A percentile compares a stretch with the other conserved stretches of the same genome.
These are phyloP conservation scores for Luperina nickerlii DNA, from an alignment of 2,888 invertebrate species.

Conservation along the genomic window DNA sequence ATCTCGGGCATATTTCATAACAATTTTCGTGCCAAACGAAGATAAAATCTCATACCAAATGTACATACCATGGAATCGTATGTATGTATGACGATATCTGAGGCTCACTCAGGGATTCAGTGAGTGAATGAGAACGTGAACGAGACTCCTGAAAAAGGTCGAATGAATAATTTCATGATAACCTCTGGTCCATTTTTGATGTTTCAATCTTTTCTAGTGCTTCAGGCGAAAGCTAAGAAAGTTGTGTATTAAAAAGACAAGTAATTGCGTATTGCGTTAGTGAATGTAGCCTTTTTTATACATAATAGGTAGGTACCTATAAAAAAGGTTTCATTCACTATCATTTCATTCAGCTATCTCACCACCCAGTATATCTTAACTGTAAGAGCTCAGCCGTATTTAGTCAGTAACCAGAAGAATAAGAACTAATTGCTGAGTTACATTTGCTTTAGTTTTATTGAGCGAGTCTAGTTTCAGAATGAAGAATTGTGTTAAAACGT, in stretches of 20 bases:
- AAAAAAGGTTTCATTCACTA: too few relatives aligned
- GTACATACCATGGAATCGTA: constrained; percentile 17
- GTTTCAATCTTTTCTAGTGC: constrained; percentile 38
- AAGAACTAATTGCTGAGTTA: too few relatives aligned
- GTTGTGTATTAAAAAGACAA: background rate
- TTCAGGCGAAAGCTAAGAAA: background rate
- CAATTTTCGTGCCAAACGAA: constrained; percentile 8
- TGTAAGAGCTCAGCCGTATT: too few relatives aligned
- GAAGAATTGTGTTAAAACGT: too few relatives aligned
- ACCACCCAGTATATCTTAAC: too few relatives aligned
- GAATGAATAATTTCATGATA: constrained; percentile 11
- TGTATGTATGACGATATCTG: constrained; percentile 29
- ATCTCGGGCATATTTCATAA: background rate
- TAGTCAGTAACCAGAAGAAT: too few relatives aligned
- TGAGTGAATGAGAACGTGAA: background rate
- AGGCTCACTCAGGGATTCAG: constrained; percentile 24
- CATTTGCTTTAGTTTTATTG: too few relatives aligned
- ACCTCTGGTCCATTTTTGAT: constrained; percentile 28
- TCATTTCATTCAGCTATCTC: too few relatives aligned
- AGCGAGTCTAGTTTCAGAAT: too few relatives aligned
- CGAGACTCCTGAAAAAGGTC: constrained; percentile 4
- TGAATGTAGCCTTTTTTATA: background rate
- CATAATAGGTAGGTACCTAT: too few relatives aligned
- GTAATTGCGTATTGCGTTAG: background rate
- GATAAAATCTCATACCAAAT: constrained; percentile 14